Conservation (phyloP, 2,888 invertebrate species). For the Tubulanus polymorphus region DNA sequence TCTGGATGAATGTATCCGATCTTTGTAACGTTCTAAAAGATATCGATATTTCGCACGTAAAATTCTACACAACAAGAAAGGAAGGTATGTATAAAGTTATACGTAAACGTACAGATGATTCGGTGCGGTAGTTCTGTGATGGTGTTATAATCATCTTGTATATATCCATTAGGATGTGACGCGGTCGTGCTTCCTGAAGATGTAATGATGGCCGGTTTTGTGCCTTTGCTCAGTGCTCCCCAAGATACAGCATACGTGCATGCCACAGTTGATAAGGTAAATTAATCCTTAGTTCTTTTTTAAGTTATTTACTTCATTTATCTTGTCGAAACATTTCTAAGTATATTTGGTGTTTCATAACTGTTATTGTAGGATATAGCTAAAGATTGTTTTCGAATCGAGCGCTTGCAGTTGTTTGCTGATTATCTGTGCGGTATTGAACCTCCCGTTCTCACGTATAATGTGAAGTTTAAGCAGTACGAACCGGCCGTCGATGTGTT, state of each 20-base stretch:
- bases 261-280: conserved; percentile 63
- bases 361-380: conserved; percentile 62
- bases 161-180: conserved; percentile 61
- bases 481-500: conserved; percentile 33
- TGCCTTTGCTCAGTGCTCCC: conserved; percentile 71
- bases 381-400: conserved; percentile 68
- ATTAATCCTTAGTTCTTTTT: conserved; percentile 14
- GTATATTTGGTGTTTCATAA: background rate
- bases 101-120: no score
- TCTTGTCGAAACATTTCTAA: background rate
- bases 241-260: conserved; percentile 66
- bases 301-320: background rate
- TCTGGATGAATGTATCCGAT: conserved; percentile 73
- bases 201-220: conserved; percentile 71
- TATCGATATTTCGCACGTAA: conserved; percentile 56
- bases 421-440: conserved; percentile 81
- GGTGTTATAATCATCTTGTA: no score
- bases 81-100: conserved; percentile 51
- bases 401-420: conserved; percentile 75
- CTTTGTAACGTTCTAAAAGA: conserved; percentile 66
- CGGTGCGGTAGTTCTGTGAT: no score
- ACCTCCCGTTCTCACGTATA: conserved; percentile 71
- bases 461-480: conserved; percentile 42
- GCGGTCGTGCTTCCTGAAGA: conserved; percentile 59
- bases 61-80: conserved; percentile 57